Evolutionary conservation across 2,797 vertebrate genomes (phyloP), one percentile per base, ranked within the genome.

Genomic region (Megalops cyprinoides): DNA sequence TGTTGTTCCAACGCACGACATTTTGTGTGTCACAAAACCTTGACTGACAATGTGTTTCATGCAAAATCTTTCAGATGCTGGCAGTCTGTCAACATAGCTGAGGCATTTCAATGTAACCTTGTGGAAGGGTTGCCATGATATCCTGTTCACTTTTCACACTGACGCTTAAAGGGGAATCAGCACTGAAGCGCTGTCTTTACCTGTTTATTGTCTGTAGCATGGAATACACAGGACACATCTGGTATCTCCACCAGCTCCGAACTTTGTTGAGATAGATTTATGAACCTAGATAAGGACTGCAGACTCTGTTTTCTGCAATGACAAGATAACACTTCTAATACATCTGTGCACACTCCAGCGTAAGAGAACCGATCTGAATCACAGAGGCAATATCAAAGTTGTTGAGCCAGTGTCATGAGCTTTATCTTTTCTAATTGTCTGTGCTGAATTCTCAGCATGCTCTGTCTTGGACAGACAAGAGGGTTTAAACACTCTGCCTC

Each of bases 321-420:
- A 39, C 76, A 76, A 49, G 51, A 76, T 81, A 67, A 79, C 53
- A 31, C 77, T 46, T 79, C 51, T n/a, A 76, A 39, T 39, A 55
- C 76, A 84, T 85, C 48, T 71, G 76, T 73, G 82, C 78, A 76
- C 44, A 44, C 77, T 81, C 82, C 48, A 74, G 67, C 60, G 60
- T 76, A 74, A 79, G 82, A 82, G 84, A 82, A 78, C 77, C 18
- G 80, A 86, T 86, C 76, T 15, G 82, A 79, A 85, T 84, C 81
- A 83, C 46, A 82, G 80, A 76, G 76, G 83, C 76, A n/a, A 34
- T 78, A 77, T 76, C 60, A 74, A 80, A 80, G 15, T 37, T 34
- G n/a, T 75, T 15, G 25, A 23, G 60, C 37, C 48, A 34, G 6
- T 28, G 76, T 25, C 58, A 14, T 3, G 60, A n/a, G 20, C 82